A percentile compares a stretch with the other conserved stretches of the same genome.
Conservation (phyloP, 2,797 vertebrate genomes). For the Valencia hispanica region DNA sequence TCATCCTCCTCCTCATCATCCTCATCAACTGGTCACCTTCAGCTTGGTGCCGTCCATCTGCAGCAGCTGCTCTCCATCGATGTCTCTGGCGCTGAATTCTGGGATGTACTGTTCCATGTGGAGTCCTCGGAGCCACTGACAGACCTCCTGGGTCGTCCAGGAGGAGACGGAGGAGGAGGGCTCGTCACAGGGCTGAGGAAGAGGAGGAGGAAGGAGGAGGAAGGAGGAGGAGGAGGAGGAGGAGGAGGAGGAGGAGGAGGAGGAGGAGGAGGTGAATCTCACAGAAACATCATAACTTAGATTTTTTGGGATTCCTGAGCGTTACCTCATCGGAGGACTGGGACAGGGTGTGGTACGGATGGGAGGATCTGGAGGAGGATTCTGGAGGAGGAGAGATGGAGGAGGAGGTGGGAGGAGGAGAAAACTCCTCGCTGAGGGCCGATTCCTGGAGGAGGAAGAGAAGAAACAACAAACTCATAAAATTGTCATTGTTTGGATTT, state of each 20-base stretch:
- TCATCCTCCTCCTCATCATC: slow-evolving; percentile 78
- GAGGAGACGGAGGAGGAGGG: slow-evolving; percentile 74
- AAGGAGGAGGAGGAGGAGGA: background rate
- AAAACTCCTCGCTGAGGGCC: slow-evolving; percentile 86
- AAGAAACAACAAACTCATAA: background rate
- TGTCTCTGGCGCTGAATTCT: slow-evolving; percentile 80
- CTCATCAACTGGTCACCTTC: slow-evolving; percentile 76
- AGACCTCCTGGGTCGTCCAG: slow-evolving; percentile 90
- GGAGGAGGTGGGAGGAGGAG: slow-evolving; percentile 74
- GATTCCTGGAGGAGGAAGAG: slow-evolving; percentile 80
- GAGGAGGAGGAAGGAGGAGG: background rate
- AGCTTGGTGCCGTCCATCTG: slow-evolving; percentile 85
- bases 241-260: background rate
- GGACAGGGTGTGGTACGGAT: slow-evolving; percentile 88
- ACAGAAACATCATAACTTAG: too few relatives aligned
- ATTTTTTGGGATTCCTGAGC: background rate
- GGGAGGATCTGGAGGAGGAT: slow-evolving; percentile 83
- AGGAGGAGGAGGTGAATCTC: background rate
- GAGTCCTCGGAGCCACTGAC: slow-evolving; percentile 87
- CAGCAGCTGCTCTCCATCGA: slow-evolving; percentile 85
- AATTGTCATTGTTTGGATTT: background rate
- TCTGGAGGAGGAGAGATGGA: slow-evolving; percentile 71
- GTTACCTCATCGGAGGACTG: slow-evolving; percentile 90
- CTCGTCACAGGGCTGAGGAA: slow-evolving; percentile 85
- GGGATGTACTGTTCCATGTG: slow-evolving; percentile 86